A percentile compares a stretch with the other conserved stretches of the same genome.
Evolutionary conservation across 2,888 invertebrate species (phyloP).

Genomic region (Drosophila helvetica): DNA sequence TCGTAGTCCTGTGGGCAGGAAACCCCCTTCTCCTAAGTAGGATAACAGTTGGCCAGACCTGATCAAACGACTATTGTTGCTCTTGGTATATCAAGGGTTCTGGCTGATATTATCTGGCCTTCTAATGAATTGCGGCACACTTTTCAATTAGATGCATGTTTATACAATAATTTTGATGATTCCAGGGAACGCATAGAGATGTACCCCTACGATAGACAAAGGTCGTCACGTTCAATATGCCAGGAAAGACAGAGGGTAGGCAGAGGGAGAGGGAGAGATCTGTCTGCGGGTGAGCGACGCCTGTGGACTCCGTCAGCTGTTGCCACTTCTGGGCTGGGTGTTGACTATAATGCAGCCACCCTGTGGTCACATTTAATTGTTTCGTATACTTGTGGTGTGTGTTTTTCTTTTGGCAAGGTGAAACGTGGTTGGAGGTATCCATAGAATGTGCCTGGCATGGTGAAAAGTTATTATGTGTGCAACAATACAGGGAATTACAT

Average conservation of each 20-base stretch:
- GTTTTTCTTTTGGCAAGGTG: neutral
- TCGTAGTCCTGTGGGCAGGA: neutral
- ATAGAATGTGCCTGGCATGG: neutral
- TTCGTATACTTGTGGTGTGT: neutral
- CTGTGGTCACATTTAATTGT: conserved; percentile 48
- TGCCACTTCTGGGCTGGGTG: conserved; percentile 43
- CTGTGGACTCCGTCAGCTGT: conserved; percentile 60
- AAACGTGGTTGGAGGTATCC: neutral
- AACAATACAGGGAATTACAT: neutral
- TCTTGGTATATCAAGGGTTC: conserved; percentile 5
- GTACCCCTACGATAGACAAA: conserved; percentile 41
- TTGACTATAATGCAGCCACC: conserved; percentile 38
- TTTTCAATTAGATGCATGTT: conserved; percentile 58
- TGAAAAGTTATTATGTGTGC: neutral
- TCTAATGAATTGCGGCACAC: conserved; percentile 65
- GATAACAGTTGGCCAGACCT: conserved; percentile 57
- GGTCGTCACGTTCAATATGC: conserved; percentile 22
- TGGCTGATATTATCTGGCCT: conserved; percentile 51
- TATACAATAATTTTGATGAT: conserved; percentile 53
- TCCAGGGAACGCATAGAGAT: conserved; percentile 23
- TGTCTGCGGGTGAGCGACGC: neutral
- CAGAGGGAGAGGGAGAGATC: neutral
- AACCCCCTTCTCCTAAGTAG: neutral
- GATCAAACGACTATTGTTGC: neutral
- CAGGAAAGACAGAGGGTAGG: neutral